Percentiles rank a stretch among this genome's conserved stretches.
Conservation (phyloP, 2,113 vertebrate genomes). For the Limanda limanda region DNA sequence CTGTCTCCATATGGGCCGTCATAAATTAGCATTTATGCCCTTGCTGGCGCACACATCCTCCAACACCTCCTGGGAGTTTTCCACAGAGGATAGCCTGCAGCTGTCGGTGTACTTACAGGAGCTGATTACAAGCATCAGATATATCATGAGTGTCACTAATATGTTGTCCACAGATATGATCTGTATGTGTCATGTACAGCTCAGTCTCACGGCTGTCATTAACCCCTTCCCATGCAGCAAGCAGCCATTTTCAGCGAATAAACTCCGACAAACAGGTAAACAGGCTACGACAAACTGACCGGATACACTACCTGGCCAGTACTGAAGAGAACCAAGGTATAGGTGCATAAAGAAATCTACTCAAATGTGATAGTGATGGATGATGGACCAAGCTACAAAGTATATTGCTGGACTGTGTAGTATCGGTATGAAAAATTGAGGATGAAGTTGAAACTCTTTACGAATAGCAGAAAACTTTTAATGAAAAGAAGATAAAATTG, state of each 20-base stretch:
- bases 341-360: not conserved
- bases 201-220: not conserved
- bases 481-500: not conserved
- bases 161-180: not conserved
- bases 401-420: not conserved
- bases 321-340: not conserved
- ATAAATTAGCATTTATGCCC: constrained; percentile 65
- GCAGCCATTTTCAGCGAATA: not conserved
- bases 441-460: too few species aligned
- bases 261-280: not conserved
- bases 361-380: not conserved
- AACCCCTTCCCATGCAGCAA: not conserved
- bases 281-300: not conserved
- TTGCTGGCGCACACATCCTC: constrained; percentile 27
- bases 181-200: not conserved
- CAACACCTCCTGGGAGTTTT: constrained; percentile 47
- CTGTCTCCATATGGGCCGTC: constrained; percentile 69
- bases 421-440: not conserved
- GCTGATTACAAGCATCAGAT: constrained; percentile 21
- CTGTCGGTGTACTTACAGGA: constrained; percentile 24
- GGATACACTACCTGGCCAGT: not conserved
- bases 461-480: too few species aligned
- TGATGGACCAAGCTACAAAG: not conserved
- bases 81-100: constrained; percentile 30
- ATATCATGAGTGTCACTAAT: constrained; percentile 5